A percentile compares a stretch with the other conserved stretches of the same genome.
These are phyloP conservation scores for Eutolmus rufibarbis DNA, from an alignment of 2,888 invertebrate species.

Conservation along the genomic window DNA sequence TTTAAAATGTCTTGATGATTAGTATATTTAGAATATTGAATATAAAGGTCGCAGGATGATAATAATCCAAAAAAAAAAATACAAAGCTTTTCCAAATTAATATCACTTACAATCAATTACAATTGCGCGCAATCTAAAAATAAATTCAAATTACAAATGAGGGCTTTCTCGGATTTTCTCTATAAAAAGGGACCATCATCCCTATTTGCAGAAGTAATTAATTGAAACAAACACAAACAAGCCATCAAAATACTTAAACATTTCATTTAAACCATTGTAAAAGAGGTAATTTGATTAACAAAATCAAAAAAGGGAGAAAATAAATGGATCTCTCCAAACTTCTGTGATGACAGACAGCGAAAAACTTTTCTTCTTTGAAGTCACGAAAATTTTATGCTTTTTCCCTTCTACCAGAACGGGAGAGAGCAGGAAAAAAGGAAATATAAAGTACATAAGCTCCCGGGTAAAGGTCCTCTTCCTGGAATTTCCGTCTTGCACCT, in stretches of 20 bases:
- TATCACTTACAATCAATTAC: background rate
- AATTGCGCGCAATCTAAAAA: background rate
- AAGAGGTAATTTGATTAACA: background rate
- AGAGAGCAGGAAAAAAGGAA: background rate
- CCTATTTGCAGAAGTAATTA: background rate
- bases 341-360: background rate
- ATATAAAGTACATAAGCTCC: background rate
- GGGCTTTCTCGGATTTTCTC: background rate
- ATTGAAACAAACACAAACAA: background rate
- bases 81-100: background rate
- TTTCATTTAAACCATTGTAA: background rate
- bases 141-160: background rate
- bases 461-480: background rate
- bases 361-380: background rate
- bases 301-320: background rate
- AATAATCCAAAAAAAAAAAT: background rate
- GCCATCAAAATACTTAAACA: background rate
- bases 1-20: too few relatives aligned
- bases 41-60: too few relatives aligned
- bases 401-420: background rate
- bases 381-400: background rate
- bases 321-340: background rate
- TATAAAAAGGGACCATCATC: background rate
- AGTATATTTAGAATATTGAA: too few relatives aligned
- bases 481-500: background rate